Conservation (phyloP, 2,113 vertebrate species). For the Paraplagusia blochii region DNA sequence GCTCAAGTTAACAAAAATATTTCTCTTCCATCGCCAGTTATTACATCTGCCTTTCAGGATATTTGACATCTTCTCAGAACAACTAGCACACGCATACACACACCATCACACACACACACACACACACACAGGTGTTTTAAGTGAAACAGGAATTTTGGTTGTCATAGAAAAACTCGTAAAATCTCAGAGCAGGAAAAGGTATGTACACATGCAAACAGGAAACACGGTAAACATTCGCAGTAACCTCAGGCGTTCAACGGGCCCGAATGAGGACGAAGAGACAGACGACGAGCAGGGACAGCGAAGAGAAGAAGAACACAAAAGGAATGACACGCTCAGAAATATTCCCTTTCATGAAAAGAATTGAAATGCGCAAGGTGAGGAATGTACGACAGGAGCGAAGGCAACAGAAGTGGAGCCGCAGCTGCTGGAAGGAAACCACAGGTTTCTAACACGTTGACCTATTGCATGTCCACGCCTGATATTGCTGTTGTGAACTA, state of each 20-base stretch:
- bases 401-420: conserved; percentile 9
- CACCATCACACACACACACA: no score
- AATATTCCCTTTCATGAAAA: conserved; percentile 70
- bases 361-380: conserved; percentile 28
- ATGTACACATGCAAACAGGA: conserved; percentile 29
- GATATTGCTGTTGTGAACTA: conserved; percentile 48
- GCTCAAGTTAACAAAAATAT: conserved; percentile 55
- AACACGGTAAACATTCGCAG: conserved; percentile 38
- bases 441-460: conserved; percentile 14
- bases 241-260: conserved; percentile 14
- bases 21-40: conserved; percentile 15
- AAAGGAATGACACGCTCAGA: conserved; percentile 36
- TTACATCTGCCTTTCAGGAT: conserved; percentile 3
- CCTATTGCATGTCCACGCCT: conserved; percentile 34
- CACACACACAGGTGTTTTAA: conserved; percentile 13
- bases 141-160: conserved; percentile 7
- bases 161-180: conserved; percentile 19
- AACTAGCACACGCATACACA: no score
- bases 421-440: conserved; percentile 20
- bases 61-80: conserved; percentile 17
- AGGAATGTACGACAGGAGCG: conserved; percentile 43
- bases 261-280: neutral
- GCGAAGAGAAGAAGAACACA: neutral
- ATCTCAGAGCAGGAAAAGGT: conserved; percentile 9
- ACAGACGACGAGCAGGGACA: neutral